These are phyloP conservation scores for Heterocephalus glaber DNA, from an alignment of 2,113 vertebrate genomes.

Conservation along the genomic window DNA sequence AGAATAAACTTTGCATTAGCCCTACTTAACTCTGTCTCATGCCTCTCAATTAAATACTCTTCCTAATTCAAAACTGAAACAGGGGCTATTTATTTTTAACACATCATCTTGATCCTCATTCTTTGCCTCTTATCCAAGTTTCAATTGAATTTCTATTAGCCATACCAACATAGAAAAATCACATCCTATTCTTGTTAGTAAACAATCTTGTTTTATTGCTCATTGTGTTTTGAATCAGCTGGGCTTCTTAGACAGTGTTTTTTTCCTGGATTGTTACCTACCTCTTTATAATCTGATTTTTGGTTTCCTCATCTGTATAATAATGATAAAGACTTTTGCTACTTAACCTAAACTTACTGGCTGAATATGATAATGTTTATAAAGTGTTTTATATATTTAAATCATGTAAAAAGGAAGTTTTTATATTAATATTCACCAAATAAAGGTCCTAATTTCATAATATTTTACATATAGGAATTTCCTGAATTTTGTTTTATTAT, in stretches of 20 bases:
- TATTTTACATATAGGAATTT: background rate
- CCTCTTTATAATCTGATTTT: background rate
- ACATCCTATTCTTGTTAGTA: background rate
- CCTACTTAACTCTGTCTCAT: background rate
- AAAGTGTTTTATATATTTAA: background rate
- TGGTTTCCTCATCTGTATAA: background rate
- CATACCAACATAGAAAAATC: background rate
- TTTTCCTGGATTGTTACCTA: background rate
- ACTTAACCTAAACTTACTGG: background rate
- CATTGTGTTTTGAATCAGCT: background rate
- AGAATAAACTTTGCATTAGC: conserved; percentile 28
- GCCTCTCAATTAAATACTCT: background rate
- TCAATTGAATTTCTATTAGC: background rate
- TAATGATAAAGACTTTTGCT: background rate
- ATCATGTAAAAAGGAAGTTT: background rate
- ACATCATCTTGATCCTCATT: background rate
- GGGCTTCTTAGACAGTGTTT: background rate
- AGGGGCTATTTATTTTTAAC: background rate
- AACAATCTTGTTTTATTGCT: background rate
- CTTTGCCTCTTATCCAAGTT: background rate
- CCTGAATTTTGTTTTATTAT: background rate
- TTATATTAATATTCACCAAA: background rate
- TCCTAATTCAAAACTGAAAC: conserved; percentile 31
- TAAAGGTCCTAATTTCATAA: background rate
- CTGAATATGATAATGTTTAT: background rate